Percentiles rank a stretch among this genome's conserved stretches.
These are phyloP conservation scores for Pseudotriccus pelzelni DNA, from an alignment of 2,797 vertebrate genomes.

Conservation along the genomic window DNA sequence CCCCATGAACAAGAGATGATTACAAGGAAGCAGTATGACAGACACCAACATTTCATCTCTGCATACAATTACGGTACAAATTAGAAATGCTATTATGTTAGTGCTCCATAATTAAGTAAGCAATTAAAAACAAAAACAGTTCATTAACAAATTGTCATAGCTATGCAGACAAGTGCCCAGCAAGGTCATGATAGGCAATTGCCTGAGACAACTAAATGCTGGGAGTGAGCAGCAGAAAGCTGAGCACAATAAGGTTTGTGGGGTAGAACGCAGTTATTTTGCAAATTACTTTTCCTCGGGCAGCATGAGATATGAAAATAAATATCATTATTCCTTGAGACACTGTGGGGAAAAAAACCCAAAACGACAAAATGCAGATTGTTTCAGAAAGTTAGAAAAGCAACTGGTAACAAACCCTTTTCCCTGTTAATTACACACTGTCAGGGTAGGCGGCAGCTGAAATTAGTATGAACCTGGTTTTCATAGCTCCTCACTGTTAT, in stretches of 20 bases:
- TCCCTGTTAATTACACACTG: background rate
- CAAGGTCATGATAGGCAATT: constrained; percentile 76
- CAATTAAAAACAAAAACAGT: constrained; percentile 85
- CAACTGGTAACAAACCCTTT: constrained; percentile 5
- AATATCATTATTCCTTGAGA: background rate
- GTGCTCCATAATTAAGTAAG: constrained; percentile 83
- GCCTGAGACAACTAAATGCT: constrained; percentile 61
- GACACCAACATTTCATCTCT: constrained; percentile 83
- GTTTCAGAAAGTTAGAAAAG: constrained; percentile 28
- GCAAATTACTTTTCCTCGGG: constrained; percentile 25
- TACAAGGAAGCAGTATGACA: constrained; percentile 75
- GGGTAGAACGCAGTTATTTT: background rate
- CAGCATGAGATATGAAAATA: background rate
- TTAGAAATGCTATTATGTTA: constrained; percentile 83
- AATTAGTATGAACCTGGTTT: background rate
- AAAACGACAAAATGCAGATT: background rate
- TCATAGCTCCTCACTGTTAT: background rate
- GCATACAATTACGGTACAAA: constrained; percentile 81
- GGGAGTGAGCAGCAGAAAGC: constrained; percentile 16
- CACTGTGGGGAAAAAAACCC: background rate
- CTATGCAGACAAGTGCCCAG: constrained; percentile 73
- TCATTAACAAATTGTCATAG: constrained; percentile 83
- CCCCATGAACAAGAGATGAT: constrained; percentile 76
- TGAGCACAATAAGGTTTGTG: background rate
- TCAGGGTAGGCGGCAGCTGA: background rate